A percentile compares a stretch with the other conserved stretches of the same genome.
These are phyloP conservation scores for Nezara viridula DNA, from an alignment of 2,888 invertebrate genomes.

Conservation along the genomic window DNA sequence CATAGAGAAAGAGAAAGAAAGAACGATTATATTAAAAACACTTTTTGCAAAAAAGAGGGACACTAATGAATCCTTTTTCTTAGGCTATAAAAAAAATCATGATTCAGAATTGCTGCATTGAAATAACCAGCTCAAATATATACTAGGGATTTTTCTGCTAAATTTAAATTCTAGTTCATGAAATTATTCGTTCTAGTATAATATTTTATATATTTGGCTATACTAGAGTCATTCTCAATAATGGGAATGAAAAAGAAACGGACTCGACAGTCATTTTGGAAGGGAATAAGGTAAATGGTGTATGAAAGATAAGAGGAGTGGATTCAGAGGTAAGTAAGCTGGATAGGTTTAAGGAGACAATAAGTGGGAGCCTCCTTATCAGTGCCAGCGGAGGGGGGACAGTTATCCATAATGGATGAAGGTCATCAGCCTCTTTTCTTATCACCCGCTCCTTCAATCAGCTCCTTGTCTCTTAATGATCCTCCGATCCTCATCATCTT, in stretches of 20 bases:
- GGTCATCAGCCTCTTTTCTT: conserved; percentile 29
- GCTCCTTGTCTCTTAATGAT: conserved; percentile 30
- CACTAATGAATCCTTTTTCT: too few relatives aligned
- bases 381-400: too few relatives aligned
- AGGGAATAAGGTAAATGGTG: conserved; percentile 22
- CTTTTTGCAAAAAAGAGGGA: too few relatives aligned
- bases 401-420: conserved; percentile 47
- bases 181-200: neutral
- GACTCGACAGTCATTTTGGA: neutral
- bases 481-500: conserved; percentile 2
- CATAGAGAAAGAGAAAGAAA: too few relatives aligned
- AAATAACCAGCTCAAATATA: too few relatives aligned
- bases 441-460: conserved; percentile 37
- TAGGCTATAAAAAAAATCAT: too few relatives aligned
- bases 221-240: neutral
- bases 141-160: too few relatives aligned
- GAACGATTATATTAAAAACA: too few relatives aligned
- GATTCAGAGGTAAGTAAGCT: conserved; percentile 36
- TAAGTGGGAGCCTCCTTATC: neutral
- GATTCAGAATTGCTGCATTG: too few relatives aligned
- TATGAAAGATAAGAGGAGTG: conserved; percentile 41
- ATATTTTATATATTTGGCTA: neutral
- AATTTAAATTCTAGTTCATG: neutral
- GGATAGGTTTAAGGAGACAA: conserved; percentile 12
- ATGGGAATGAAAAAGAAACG: neutral